phyloP scores from a whole-genome alignment of 2,797 vertebrate genomes.

The Argentina silus region DNA sequence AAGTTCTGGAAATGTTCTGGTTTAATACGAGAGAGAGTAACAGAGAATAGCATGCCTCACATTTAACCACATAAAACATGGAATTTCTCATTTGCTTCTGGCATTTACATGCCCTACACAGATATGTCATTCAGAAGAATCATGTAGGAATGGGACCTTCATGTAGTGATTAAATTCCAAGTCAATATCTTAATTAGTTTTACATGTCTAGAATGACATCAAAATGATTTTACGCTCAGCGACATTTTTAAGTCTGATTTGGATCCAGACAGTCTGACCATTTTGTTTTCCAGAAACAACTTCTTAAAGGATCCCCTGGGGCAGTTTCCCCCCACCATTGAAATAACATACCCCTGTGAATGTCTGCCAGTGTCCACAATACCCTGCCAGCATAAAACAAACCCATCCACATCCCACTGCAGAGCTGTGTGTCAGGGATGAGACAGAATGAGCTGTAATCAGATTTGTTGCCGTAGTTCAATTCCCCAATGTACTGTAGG shows the following conservation, averaged over 20 bases:
- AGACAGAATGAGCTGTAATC: not conserved
- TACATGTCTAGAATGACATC: not conserved
- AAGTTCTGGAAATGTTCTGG: too few relatives aligned
- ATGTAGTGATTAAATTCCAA: not conserved
- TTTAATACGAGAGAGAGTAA: too few relatives aligned
- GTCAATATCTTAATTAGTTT: not conserved
- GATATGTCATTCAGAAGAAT: too few relatives aligned
- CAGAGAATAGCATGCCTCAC: too few relatives aligned
- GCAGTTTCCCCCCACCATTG: not conserved
- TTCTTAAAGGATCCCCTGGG: not conserved
- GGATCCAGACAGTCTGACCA: not conserved
- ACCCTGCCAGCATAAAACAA: not conserved
- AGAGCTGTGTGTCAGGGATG: not conserved
- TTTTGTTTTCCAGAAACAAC: not conserved
- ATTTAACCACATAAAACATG: too few relatives aligned
- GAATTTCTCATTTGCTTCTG: not conserved
- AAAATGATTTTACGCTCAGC: not conserved
- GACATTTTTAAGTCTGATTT: not conserved
- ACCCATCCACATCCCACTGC: not conserved
- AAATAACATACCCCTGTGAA: not conserved
- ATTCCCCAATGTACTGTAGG: too few relatives aligned
- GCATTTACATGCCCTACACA: not conserved
- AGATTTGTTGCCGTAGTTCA: not conserved
- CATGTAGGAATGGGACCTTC: too few relatives aligned
- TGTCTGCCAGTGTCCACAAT: not conserved